Conservation (phyloP, 2,888 invertebrate genomes). For the Platycheirus albimanus region DNA sequence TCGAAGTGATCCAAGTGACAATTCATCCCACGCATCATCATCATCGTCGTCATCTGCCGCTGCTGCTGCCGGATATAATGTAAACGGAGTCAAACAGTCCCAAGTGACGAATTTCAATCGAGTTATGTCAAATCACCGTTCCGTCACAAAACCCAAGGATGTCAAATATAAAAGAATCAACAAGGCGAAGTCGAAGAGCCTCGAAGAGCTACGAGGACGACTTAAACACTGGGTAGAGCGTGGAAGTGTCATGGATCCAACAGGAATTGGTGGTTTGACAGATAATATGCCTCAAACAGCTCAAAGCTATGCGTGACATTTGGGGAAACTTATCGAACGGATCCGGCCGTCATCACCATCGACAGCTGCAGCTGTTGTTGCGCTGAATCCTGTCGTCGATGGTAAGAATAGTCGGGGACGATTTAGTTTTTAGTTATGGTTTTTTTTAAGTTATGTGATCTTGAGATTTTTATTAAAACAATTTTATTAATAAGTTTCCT, state of each 20-base stretch:
- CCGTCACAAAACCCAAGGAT: slow-evolving; percentile 95
- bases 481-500: slow-evolving; percentile 52
- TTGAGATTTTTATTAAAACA: slow-evolving; percentile 41
- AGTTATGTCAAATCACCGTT: slow-evolving; percentile 95
- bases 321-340: slow-evolving; percentile 75
- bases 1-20: slow-evolving; percentile 36
- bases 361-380: slow-evolving; percentile 30
- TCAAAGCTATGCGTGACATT: slow-evolving; percentile 85
- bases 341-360: slow-evolving; percentile 67
- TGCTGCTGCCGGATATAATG: slow-evolving; percentile 60
- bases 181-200: slow-evolving; percentile 94
- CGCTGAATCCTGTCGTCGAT: slow-evolving; percentile 21
- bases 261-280: slow-evolving; percentile 76
- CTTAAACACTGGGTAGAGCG: slow-evolving; percentile 94
- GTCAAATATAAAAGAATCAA: slow-evolving; percentile 95
- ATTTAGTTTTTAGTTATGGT: slow-evolving; percentile 63
- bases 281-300: slow-evolving; percentile 82
- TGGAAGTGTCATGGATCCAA: slow-evolving; percentile 82
- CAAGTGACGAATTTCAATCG: slow-evolving; percentile 91
- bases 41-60: slow-evolving; percentile 36
- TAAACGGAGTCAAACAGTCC: slow-evolving; percentile 79
- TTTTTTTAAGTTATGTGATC: slow-evolving; percentile 42
- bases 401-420: slow-evolving; percentile 45
- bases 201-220: slow-evolving; percentile 92
- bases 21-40: slow-evolving; percentile 21